Conservation (phyloP, 2,113 vertebrate species). For the Burhinus bistriatus region DNA sequence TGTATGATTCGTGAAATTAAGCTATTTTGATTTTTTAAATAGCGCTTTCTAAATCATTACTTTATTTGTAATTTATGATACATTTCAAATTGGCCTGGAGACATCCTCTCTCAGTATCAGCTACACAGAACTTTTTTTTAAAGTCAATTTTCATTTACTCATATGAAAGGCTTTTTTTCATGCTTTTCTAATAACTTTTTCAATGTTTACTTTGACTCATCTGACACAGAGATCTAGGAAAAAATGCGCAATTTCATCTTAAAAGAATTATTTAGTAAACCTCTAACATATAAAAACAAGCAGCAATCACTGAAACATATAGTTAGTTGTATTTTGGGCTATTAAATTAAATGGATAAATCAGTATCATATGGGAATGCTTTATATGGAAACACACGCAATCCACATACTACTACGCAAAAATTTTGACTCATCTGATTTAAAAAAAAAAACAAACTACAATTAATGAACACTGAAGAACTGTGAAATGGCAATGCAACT, state of each 20-base stretch:
- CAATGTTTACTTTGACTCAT: neutral
- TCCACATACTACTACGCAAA: neutral
- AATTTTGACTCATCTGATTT: neutral
- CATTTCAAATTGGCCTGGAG: constrained; percentile 14
- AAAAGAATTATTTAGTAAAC: neutral
- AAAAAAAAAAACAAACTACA: neutral
- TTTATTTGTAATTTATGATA: constrained; percentile 27
- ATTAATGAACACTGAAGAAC: neutral
- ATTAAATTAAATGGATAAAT: neutral
- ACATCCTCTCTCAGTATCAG: neutral
- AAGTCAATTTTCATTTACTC: constrained; percentile 34
- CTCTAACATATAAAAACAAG: neutral
- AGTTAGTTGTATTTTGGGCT: neutral
- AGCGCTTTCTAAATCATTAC: neutral
- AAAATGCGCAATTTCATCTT: neutral
- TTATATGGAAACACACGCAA: neutral
- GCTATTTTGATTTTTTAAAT: neutral
- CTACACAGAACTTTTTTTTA: neutral
- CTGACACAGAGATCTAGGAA: neutral
- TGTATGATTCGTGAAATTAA: neutral
- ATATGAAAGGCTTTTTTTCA: neutral
- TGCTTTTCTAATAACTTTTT: neutral
- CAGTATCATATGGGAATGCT: neutral
- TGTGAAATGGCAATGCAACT: neutral
- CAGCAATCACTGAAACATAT: fast-evolving